Percentiles rank a stretch among this genome's conserved stretches.
These are phyloP conservation scores for Hydractinia symbiolongicarpus DNA, from an alignment of 30 jellyfish, hydroid and myxozoan genomes.

Conservation along the genomic window DNA sequence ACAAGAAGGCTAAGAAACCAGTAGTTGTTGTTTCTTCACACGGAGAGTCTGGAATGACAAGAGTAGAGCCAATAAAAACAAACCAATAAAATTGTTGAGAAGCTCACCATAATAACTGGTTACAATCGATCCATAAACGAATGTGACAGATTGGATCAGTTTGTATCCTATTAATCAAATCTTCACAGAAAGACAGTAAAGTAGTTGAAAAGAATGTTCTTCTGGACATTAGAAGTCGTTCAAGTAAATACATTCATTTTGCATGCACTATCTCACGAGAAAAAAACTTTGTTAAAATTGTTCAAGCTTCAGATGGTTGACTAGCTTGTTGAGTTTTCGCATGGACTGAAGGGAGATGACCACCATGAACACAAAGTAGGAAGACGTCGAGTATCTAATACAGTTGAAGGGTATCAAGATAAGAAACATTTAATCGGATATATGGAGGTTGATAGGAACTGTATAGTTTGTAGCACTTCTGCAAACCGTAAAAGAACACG, in stretches of 20 bases:
- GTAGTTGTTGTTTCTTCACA: neutral
- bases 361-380: too few species aligned
- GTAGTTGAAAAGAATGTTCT: conserved; percentile 27
- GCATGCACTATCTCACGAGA: neutral
- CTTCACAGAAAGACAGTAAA: conserved; percentile 17
- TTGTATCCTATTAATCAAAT: conserved; percentile 21
- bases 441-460: too few species aligned
- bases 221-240: conserved; percentile 18
- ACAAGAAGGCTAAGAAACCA: conserved; percentile 2
- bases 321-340: too few species aligned
- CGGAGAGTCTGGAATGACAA: conserved; percentile 2
- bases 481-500: too few species aligned
- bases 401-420: too few species aligned
- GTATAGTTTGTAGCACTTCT: too few species aligned
- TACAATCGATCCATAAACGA: conserved; percentile 4
- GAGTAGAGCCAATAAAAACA: neutral
- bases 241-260: conserved; percentile 17
- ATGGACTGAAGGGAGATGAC: too few species aligned
- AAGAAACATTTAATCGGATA: too few species aligned
- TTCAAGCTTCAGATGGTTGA: too few species aligned
- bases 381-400: too few species aligned
- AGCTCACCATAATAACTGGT: neutral
- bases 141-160: conserved; percentile 37
- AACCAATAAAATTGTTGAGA: neutral
- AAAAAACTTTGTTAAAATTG: too few species aligned